Evolutionary conservation across 2,888 invertebrate genomes (phyloP).

Genomic region (Caenorhabditis parvicauda): DNA sequence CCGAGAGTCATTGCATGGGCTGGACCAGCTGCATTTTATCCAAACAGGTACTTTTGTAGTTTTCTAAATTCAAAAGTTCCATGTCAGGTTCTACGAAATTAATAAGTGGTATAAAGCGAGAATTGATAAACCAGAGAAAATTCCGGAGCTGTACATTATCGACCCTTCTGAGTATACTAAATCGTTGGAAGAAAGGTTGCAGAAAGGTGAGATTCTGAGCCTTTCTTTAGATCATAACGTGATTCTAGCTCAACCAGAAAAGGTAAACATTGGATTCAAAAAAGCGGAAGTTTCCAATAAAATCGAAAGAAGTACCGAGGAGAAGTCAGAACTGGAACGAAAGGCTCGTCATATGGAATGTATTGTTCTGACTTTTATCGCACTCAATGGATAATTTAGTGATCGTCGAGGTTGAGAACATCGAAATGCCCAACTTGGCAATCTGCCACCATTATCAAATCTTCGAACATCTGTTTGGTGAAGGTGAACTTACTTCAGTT

Average conservation of each 20-base stretch:
- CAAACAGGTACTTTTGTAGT: conserved; percentile 51
- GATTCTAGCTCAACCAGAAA: conserved; percentile 15
- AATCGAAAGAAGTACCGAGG: conserved; percentile 12
- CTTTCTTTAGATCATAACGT: neutral
- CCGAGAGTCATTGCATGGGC: conserved; percentile 60
- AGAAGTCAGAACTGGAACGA: conserved; percentile 33
- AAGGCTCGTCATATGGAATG: conserved; percentile 37
- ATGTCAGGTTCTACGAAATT: conserved; percentile 59
- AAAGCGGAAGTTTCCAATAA: conserved; percentile 10
- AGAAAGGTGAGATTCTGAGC: conserved; percentile 17
- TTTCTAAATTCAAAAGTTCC: no score
- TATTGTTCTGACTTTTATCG: conserved; percentile 1
- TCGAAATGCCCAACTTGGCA: conserved; percentile 17
- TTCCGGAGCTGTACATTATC: conserved; percentile 56
- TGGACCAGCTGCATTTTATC: conserved; percentile 57
- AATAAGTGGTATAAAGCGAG: conserved; percentile 63
- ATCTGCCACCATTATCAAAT: conserved; percentile 43
- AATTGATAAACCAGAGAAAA: conserved; percentile 56
- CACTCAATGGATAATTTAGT: no score
- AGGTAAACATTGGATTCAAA: conserved; percentile 55
- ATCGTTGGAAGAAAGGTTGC: conserved; percentile 39
- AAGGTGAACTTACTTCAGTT: conserved; percentile 8
- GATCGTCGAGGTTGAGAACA: conserved; percentile 32
- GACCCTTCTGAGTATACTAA: conserved; percentile 49
- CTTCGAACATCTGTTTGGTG: conserved; percentile 38